phyloP scores from a whole-genome alignment of 2,113 vertebrate genomes.

The Rhabdomys dilectus region DNA sequence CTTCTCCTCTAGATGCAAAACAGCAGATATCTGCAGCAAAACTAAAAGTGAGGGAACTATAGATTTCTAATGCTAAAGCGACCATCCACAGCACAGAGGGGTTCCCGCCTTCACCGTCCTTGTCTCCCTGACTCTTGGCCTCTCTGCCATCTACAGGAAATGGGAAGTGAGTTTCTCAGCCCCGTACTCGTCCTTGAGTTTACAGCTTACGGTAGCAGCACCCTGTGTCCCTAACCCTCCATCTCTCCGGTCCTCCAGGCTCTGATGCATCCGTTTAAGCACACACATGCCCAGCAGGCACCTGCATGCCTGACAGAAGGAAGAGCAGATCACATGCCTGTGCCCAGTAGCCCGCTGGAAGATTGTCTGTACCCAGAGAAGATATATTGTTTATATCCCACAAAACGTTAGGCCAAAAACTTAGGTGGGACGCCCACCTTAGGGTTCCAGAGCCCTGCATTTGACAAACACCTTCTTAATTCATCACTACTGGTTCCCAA shows the following conservation, averaged over 20 bases:
- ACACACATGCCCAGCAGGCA: accelerated
- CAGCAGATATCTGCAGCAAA: neutral
- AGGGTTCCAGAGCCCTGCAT: too few relatives aligned
- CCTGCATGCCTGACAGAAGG: neutral
- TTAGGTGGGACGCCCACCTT: neutral
- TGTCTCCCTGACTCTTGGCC: neutral
- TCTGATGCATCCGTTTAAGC: accelerated
- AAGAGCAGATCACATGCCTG: accelerated
- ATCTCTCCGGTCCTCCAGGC: neutral
- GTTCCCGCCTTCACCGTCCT: neutral
- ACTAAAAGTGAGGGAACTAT: neutral
- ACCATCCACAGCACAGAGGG: accelerated
- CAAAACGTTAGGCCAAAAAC: neutral
- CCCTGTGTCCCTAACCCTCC: neutral
- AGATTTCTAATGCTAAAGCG: neutral
- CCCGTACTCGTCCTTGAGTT: neutral
- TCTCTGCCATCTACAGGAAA: neutral
- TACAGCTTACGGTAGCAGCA: neutral
- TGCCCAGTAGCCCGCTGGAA: neutral
- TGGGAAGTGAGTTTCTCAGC: neutral
- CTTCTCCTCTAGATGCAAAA: neutral
- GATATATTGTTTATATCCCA: accelerated
- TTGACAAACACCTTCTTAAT: neutral
- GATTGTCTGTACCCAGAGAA: accelerated
- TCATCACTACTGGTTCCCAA: neutral